Conservation (phyloP, 2,797 vertebrate species). For the Fringilla coelebs region DNA sequence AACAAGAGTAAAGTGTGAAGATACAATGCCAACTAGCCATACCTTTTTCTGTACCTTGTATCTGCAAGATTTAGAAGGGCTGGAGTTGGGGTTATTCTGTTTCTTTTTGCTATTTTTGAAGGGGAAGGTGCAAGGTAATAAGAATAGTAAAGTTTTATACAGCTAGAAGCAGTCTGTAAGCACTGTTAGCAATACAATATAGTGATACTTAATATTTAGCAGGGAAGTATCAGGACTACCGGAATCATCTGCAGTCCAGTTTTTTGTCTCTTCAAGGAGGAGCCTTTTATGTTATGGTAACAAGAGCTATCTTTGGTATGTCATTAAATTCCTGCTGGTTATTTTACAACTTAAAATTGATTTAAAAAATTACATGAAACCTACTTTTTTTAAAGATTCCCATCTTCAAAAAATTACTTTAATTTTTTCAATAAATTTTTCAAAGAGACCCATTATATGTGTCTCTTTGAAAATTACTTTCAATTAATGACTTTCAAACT, state of each 20-base stretch:
- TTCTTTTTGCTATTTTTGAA: background rate
- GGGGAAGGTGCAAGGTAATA: background rate
- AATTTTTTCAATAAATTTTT: too few relatives aligned
- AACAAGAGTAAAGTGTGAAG: background rate
- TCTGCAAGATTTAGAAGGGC: background rate
- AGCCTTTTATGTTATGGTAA: background rate
- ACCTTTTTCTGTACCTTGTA: background rate
- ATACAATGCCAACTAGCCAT: fast-evolving
- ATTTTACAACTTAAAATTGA: background rate
- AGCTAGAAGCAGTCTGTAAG: background rate
- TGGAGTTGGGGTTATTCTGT: background rate
- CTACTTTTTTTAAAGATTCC: background rate
- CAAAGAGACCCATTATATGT: fast-evolving
- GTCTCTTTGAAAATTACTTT: background rate
- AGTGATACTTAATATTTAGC: background rate
- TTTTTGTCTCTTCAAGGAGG: background rate
- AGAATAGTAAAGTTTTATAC: background rate
- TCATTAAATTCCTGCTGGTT: background rate
- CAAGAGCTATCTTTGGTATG: background rate
- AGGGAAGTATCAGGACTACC: fast-evolving
- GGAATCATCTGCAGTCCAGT: background rate
- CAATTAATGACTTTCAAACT: background rate
- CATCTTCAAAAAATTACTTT: background rate
- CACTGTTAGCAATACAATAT: background rate
- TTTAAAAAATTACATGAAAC: background rate